Percentiles rank a stretch among this genome's conserved stretches.
Evolutionary conservation across 2,113 vertebrate genomes (phyloP).

Genomic region (Brienomyrus longianalis): DNA sequence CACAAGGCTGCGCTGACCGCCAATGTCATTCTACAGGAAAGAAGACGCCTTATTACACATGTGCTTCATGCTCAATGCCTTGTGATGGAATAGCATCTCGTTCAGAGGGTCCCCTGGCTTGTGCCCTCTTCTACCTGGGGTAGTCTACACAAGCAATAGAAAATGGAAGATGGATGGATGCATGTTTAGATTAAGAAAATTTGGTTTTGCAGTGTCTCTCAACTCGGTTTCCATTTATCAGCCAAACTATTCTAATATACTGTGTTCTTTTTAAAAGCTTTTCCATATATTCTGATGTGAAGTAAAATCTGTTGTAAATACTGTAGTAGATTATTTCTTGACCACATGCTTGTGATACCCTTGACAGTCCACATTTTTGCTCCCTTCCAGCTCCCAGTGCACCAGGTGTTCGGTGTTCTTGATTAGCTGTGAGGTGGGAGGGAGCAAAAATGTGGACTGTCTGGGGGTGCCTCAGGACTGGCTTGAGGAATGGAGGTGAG

Average conservation of each 20-base stretch:
- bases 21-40: conserved; percentile 62
- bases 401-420: not conserved
- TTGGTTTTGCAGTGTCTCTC: not conserved
- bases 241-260: not conserved
- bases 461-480: not conserved
- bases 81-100: not conserved
- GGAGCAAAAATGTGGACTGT: not conserved
- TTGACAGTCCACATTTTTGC: not conserved
- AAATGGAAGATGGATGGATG: not conserved
- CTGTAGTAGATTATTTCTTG: not conserved
- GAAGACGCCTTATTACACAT: not conserved
- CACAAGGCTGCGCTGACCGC: conserved; percentile 69
- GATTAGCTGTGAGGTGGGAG: not conserved
- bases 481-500: not conserved
- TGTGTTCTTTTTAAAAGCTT: not conserved
- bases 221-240: not conserved
- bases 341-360: not conserved
- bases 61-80: not conserved
- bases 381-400: not conserved
- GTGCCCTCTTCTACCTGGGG: not conserved
- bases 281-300: not conserved
- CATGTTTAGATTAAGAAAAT: not conserved
- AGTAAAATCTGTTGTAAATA: not conserved
- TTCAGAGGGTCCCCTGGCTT: not conserved
- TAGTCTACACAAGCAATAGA: not conserved